Conservation (phyloP, 2,797 vertebrate species). For the Pempheris klunzingeri region DNA sequence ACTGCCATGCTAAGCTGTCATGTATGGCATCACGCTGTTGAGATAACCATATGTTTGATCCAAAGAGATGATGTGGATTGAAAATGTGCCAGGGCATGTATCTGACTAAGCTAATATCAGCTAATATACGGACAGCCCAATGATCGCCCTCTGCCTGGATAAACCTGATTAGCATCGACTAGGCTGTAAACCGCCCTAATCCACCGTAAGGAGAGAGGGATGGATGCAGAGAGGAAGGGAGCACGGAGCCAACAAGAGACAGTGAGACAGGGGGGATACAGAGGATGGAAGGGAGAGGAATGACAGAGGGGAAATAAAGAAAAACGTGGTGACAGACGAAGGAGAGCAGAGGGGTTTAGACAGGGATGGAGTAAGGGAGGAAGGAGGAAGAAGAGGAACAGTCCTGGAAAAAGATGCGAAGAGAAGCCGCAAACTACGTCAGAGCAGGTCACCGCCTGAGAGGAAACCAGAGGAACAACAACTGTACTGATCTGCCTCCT, state of each 20-base stretch:
- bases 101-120: slow-evolving; percentile 76
- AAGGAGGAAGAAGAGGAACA: slow-evolving; percentile 12
- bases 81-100: slow-evolving; percentile 67
- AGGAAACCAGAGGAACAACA: slow-evolving; percentile 11
- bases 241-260: slow-evolving; percentile 11
- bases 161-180: slow-evolving; percentile 83
- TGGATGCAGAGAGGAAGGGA: slow-evolving; percentile 29
- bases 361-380: not conserved
- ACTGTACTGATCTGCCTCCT: not conserved
- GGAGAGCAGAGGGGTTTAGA: slow-evolving; percentile 24
- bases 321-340: slow-evolving; percentile 3
- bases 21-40: slow-evolving; percentile 42
- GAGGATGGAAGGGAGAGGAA: slow-evolving; percentile 14
- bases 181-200: slow-evolving; percentile 71
- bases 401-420: slow-evolving; percentile 9
- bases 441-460: slow-evolving; percentile 25
- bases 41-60: slow-evolving; percentile 70
- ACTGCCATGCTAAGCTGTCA: slow-evolving; percentile 45
- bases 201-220: slow-evolving; percentile 70
- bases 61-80: slow-evolving; percentile 72
- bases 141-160: slow-evolving; percentile 80
- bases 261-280: slow-evolving; percentile 18
- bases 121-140: slow-evolving; percentile 80
- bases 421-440: slow-evolving; percentile 16
- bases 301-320: slow-evolving; percentile 17